Conservation (phyloP, 2,888 invertebrate genomes). For the Harmothoe impar region DNA sequence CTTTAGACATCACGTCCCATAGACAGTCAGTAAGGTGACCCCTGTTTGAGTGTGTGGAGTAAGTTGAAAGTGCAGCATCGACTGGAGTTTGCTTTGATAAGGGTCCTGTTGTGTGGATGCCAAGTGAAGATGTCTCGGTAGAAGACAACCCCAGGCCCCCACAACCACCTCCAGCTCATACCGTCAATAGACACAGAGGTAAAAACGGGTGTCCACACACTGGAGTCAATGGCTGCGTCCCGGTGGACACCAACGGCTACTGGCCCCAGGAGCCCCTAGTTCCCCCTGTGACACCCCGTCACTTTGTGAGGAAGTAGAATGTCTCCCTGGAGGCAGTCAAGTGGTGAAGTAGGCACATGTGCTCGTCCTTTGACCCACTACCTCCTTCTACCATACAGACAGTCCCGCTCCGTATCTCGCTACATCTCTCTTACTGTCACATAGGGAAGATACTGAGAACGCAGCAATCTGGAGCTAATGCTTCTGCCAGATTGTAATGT, state of each 20-base stretch:
- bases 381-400: background rate
- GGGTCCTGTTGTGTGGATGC: no score
- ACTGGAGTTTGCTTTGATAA: no score
- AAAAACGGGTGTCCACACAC: background rate
- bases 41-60: no score
- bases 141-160: background rate
- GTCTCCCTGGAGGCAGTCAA: conserved; percentile 16
- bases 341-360: background rate
- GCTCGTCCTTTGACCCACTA: background rate
- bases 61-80: no score
- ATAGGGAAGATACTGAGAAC: no score
- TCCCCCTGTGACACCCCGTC: background rate
- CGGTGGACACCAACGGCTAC: background rate
- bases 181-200: background rate
- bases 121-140: background rate
- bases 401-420: background rate
- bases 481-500: no score
- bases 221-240: background rate
- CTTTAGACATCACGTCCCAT: no score
- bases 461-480: no score
- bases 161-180: background rate
- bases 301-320: background rate
- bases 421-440: background rate
- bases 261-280: background rate
- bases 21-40: no score